Evolutionary conservation across 1,140 invertebrate genomes (phyloP).

Genomic region (Arion vulgaris): DNA sequence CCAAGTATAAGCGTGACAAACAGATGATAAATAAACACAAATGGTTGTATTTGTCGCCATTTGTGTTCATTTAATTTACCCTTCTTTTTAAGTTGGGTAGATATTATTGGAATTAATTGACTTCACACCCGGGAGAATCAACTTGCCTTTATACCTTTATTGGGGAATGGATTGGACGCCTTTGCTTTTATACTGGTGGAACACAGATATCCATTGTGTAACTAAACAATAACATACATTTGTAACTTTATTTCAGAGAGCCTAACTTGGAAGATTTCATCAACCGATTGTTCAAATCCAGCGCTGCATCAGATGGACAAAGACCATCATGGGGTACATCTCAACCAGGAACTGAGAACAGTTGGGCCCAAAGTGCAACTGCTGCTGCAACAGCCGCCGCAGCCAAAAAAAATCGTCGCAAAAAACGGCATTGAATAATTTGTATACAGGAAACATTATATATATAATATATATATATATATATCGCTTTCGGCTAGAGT

Average conservation of each 20-base stretch:
- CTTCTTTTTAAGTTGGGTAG: no score
- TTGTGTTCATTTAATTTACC: no score
- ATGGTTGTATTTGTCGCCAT: no score
- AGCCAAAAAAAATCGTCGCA: constrained; percentile 38
- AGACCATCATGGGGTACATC: constrained; percentile 43
- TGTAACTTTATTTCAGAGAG: constrained; percentile 72
- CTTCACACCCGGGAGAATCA: no score
- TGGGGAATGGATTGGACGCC: no score
- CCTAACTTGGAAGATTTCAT: constrained; percentile 79
- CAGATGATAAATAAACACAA: no score
- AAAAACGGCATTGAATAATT: constrained; percentile 17
- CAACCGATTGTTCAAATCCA: constrained; percentile 76
- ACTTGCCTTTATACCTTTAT: no score
- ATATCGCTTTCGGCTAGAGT: not conserved
- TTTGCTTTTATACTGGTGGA: no score
- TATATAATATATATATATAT: no score
- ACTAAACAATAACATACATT: not conserved
- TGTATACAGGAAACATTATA: no score
- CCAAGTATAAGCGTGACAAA: no score
- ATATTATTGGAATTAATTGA: no score
- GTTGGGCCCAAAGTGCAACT: constrained; percentile 84
- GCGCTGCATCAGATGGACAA: constrained; percentile 51
- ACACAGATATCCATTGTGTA: not conserved
- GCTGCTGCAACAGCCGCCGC: constrained; percentile 78
- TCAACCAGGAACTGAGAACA: constrained; percentile 46